A percentile compares a stretch with the other conserved stretches of the same genome.
Evolutionary conservation across 2,888 invertebrate genomes (phyloP).

Genomic region (Troides helena): DNA sequence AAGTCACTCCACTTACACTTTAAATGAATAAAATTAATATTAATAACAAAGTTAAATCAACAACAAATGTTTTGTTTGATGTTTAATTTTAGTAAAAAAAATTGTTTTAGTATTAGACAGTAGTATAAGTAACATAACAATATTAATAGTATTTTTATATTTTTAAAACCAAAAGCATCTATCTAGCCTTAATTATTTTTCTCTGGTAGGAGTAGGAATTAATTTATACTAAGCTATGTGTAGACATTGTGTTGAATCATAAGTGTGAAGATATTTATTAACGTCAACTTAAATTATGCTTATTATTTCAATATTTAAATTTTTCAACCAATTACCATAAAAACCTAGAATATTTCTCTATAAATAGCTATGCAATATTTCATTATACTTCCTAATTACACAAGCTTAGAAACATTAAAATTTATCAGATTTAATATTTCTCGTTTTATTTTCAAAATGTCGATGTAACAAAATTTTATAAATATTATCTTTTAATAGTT

Average conservation of each 20-base stretch:
- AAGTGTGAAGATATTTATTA: neutral
- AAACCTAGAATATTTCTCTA: neutral
- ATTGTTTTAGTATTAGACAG: neutral
- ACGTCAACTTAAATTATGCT: neutral
- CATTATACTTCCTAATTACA: neutral
- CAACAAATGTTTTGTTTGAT: neutral
- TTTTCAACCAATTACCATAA: neutral
- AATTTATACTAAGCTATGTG: neutral
- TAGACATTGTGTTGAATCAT: neutral
- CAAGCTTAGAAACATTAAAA: neutral
- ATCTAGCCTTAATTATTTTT: too few species aligned
- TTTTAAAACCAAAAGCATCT: too few species aligned
- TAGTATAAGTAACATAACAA: neutral
- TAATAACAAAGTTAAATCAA: neutral
- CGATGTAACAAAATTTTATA: constrained; percentile 5
- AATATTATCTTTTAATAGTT: constrained; percentile 19
- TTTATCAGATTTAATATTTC: too few species aligned
- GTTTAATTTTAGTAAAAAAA: neutral
- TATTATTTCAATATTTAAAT: neutral
- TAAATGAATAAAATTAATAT: neutral
- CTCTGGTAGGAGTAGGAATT: neutral
- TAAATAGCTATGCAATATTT: neutral
- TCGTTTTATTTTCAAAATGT: too few species aligned
- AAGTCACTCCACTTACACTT: neutral
- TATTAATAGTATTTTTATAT: neutral